A percentile compares a stretch with the other conserved stretches of the same genome.
Evolutionary conservation across 2,888 invertebrate species (phyloP).

Genomic region (Tinea pellionella): DNA sequence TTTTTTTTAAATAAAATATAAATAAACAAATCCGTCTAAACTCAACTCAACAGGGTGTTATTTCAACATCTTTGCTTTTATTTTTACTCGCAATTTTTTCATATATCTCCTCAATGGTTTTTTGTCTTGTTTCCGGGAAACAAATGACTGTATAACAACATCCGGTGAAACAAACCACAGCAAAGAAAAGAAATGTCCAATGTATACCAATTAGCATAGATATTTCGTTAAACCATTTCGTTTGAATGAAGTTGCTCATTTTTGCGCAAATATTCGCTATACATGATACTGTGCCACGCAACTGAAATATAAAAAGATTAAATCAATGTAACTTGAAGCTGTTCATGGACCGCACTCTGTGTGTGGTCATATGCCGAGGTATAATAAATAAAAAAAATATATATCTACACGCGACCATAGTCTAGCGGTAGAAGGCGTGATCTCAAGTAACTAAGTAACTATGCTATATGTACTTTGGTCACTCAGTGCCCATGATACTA

Average conservation of each 20-base stretch:
- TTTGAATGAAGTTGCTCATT: conserved; percentile 56
- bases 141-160: conserved; percentile 41
- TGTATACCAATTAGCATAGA: conserved; percentile 50
- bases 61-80: background rate
- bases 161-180: conserved; percentile 41
- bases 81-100: conserved; percentile 32
- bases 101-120: conserved; percentile 52
- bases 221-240: conserved; percentile 54
- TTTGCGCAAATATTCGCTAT: conserved; percentile 57
- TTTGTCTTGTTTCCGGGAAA: conserved; percentile 54
- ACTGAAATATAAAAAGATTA: conserved; percentile 30
- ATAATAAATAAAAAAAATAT: too few relatives aligned
- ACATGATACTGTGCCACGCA: conserved; percentile 54
- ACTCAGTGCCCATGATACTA: too few relatives aligned
- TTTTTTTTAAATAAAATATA: too few relatives aligned
- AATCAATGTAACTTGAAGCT: background rate
- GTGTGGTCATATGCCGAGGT: too few relatives aligned
- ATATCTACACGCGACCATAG: too few relatives aligned
- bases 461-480: too few relatives aligned
- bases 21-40: too few relatives aligned
- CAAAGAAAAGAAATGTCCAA: conserved; percentile 54
- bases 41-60: background rate
- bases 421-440: too few relatives aligned
- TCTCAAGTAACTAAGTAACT: too few relatives aligned
- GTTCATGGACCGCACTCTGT: too few relatives aligned